Base-by-base conservation (phyloP, 2,797 vertebrate species). In the Nyctalus aviator region DNA sequence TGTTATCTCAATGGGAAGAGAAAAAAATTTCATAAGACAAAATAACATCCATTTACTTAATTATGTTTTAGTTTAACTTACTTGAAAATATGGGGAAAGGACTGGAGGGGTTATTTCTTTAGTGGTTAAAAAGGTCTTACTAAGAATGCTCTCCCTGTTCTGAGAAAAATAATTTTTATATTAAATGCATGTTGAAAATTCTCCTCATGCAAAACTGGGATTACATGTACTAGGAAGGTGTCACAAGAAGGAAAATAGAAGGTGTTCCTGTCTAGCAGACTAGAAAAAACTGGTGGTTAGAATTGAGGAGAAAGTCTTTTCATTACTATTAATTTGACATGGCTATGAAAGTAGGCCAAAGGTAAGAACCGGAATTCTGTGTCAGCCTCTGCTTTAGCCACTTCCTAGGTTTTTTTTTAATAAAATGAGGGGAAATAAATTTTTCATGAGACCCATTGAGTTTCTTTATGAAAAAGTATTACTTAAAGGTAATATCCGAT, bases 391-490 rank as follows among this genome's bases (percentile, higher is more conserved):
- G 53, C 64, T 37, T 88, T 94, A 57, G 64, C 27, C 46, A 53
- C 62, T 95, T 93, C 32, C 46, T 82, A 55, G 25, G 25, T 11
- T 3, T 48, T 50, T 62, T 62, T 87, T 90, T 90, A 35, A 90
- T 85, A 83, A 94, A 84, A 96, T 81, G 53, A 94, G 30, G 50
- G 5, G 57, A 91, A 96, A 84, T 96, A 64, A 78, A 95, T 91
- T 78, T 90, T 95, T 95, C 48, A 94, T 94, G 75, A 78, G 23
- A 17, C 2, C 23, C 6, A 50, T 95, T 88, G 82, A 88, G 71
- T n/a, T 71, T 85, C 84, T 89, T 95, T 81, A 94, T 95, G 81
- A 94, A 95, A 76, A 91, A 93, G 68, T 94, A 48, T 90, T 94
- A 77, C 91, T 90, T 94, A 68, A 95, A 93, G 62, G 66, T 88